Evolutionary conservation across 1,140 invertebrate species (phyloP).

Genomic region (Aphelinus certus): DNA sequence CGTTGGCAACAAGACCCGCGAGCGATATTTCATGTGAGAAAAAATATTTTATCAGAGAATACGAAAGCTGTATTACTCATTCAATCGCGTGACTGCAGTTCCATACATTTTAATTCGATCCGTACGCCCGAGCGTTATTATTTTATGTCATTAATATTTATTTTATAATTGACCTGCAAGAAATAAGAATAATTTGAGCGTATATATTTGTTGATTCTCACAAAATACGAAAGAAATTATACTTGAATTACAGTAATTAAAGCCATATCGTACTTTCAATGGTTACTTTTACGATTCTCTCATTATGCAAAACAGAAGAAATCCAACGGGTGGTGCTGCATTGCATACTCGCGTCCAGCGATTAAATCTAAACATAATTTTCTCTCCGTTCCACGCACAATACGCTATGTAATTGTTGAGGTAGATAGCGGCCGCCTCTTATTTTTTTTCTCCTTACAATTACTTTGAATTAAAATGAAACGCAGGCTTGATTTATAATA

Average conservation of each 20-base stretch:
- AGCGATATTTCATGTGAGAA: no score
- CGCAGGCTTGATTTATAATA: no score
- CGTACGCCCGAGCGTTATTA: conserved; percentile 11
- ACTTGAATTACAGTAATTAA: conserved; percentile 32
- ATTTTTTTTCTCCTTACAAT: no score
- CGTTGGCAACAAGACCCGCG: no score
- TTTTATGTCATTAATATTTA: conserved; percentile 38
- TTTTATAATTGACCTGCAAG: conserved; percentile 35
- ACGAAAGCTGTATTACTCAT: background rate
- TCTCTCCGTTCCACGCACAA: conserved; percentile 8
- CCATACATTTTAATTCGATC: conserved; percentile 33
- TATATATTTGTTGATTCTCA: conserved; percentile 26
- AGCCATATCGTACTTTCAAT: conserved; percentile 11
- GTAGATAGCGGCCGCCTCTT: no score
- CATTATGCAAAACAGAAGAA: conserved; percentile 7
- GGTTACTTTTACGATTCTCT: conserved; percentile 9
- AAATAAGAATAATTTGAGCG: conserved; percentile 23
- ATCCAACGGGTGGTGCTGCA: background rate
- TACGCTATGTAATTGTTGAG: background rate
- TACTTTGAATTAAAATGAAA: no score
- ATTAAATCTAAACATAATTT: conserved; percentile 29
- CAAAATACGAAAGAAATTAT: conserved; percentile 25
- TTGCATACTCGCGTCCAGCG: background rate
- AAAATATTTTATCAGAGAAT: no score
- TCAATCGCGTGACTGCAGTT: conserved; percentile 32